phyloP scores from a whole-genome alignment of 2,888 invertebrate species.

The Alentia gelatinosa region DNA sequence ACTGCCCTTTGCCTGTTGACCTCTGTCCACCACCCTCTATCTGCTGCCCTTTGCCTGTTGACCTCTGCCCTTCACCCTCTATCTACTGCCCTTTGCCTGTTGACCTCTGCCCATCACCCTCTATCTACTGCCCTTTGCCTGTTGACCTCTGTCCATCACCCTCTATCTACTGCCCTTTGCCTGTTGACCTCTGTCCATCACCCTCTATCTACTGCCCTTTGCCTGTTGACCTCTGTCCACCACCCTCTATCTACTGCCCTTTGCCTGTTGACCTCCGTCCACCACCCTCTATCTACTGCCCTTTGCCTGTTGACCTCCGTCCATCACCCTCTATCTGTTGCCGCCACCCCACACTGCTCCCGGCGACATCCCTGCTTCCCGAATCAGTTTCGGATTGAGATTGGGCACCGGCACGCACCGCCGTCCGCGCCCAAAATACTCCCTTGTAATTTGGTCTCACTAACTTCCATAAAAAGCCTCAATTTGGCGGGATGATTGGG shows the following conservation, averaged over 20 bases:
- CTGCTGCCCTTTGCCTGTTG: neutral
- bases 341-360: neutral
- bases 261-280: neutral
- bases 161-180: neutral
- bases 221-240: neutral
- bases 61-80: neutral
- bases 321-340: neutral
- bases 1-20: neutral
- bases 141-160: neutral
- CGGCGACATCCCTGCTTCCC: neutral
- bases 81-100: too few relatives aligned
- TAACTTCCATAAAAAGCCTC: slow-evolving; percentile 17
- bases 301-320: too few relatives aligned
- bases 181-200: neutral
- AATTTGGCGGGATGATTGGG: slow-evolving; percentile 4
- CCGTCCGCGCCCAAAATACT: neutral
- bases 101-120: neutral
- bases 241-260: neutral
- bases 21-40: neutral
- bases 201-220: too few relatives aligned
- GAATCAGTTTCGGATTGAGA: neutral
- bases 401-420: neutral
- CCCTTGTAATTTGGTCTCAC: neutral
- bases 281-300: neutral
- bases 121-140: neutral